Base-by-base conservation (phyloP, 2,113 vertebrate species). In the Channa maculata region DNA sequence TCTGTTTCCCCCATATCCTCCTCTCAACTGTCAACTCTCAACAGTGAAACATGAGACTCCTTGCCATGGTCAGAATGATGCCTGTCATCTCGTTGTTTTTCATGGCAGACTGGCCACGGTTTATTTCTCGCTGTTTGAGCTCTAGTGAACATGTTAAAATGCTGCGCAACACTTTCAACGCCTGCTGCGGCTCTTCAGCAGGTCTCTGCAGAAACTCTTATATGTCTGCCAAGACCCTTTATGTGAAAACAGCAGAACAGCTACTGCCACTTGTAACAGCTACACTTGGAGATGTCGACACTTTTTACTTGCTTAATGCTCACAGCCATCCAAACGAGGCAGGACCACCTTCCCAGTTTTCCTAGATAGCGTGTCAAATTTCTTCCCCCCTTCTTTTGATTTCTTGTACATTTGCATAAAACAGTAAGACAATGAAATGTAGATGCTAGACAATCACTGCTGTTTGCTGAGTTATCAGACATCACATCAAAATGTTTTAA, bases 81-180 rank as follows among this genome's bases (percentile, higher is more conserved):
- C 71, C 55, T 36, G 5, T 33, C 50, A 58, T 48, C 60, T 45
- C 71, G 62, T 65, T 54, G 48, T 45, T 65, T 75, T 70, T 80
- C 63, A 58, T 68, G 49, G 52, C 80, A 73, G 58, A 69, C 70
- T 51, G 80, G 72, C 80, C 24, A 3, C 43, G 33, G 43, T 66
- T 80, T 73, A 34, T 79, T 38, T 45, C 71, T 58, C 24, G n/a
- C 63, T 64, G 65, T 61, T 77, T 51, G 51, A 65, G 55, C 67
- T 70, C 60, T 8, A n/a, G 63, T 13, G 38, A 81, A 71, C 70
- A 14, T 43, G 76, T 77, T 63, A 46, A 70, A 79, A 80, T 48
- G 48, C 63, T 33, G 65, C 11, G 59, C 65, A 61, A 72, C 14
- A 3, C 65, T 77, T 43, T 49, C 49, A 62, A 66, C 70, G 37